Evolutionary conservation across 2,797 vertebrate genomes (phyloP).

Genomic region (Tarsius wallacei): DNA sequence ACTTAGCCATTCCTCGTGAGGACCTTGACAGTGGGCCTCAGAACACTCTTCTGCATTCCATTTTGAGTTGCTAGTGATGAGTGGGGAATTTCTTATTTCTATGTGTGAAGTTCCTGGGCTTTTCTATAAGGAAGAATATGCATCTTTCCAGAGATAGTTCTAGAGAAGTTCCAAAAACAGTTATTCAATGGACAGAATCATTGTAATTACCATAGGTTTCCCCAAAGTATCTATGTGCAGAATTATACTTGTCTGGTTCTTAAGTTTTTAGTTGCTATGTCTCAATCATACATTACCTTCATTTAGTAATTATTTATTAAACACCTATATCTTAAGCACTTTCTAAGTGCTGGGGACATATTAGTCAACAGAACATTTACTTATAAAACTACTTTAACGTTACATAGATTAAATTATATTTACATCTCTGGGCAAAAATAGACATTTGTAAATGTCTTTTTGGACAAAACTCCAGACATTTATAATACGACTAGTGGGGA

Average conservation of each 20-base stretch:
- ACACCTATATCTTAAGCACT: background rate
- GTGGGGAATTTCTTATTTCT: conserved; percentile 36
- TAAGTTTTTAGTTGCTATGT: conserved; percentile 34
- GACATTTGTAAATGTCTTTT: background rate
- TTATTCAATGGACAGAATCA: background rate
- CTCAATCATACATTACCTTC: conserved; percentile 28
- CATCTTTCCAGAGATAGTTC: conserved; percentile 13
- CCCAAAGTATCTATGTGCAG: background rate
- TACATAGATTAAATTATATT: conserved; percentile 60
- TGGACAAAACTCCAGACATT: background rate
- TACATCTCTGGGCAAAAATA: background rate
- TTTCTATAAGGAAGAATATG: conserved; percentile 35
- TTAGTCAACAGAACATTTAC: conserved; percentile 23
- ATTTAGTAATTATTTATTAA: conserved; percentile 68
- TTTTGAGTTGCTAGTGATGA: conserved; percentile 49
- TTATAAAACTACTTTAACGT: conserved; percentile 66
- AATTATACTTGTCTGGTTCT: background rate
- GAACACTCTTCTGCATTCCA: background rate
- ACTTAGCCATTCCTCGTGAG: background rate
- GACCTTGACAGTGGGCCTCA: background rate
- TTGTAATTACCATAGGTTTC: conserved; percentile 29
- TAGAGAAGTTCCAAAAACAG: background rate
- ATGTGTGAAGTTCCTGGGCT: conserved; percentile 21
- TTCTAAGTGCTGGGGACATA: background rate
- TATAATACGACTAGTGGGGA: background rate